These are phyloP conservation scores for Eira barbara DNA, from an alignment of 2,113 vertebrate species.

Conservation along the genomic window DNA sequence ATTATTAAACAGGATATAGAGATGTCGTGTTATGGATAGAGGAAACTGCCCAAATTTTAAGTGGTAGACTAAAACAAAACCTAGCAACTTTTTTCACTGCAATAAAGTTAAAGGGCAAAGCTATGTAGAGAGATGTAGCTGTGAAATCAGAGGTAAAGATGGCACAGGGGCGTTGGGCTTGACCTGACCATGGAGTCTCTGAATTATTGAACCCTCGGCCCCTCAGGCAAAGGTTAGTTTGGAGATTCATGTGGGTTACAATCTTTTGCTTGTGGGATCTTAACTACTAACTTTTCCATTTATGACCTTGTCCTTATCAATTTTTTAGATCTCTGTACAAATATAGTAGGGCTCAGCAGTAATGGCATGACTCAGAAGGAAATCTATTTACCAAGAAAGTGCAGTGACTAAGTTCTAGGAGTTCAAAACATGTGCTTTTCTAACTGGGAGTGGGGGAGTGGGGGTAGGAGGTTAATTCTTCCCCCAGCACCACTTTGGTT, in stretches of 20 bases:
- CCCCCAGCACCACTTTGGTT: neutral
- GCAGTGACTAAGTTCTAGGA: constrained; percentile 70
- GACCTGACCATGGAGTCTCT: neutral
- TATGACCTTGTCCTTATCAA: constrained; percentile 65
- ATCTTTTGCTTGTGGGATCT: constrained; percentile 47
- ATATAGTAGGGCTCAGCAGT: constrained; percentile 72
- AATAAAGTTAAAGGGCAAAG: neutral
- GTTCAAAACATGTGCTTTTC: constrained; percentile 62
- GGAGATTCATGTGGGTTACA: neutral
- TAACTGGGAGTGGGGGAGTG: constrained; percentile 18
- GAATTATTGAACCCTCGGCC: neutral
- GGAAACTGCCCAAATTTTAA: neutral
- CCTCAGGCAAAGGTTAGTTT: constrained; percentile 1
- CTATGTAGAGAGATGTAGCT: neutral
- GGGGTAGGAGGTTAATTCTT: constrained; percentile 55
- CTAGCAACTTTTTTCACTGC: neutral
- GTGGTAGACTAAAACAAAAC: neutral
- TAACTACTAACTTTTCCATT: constrained; percentile 45
- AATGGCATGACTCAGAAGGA: constrained; percentile 64
- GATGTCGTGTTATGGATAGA: neutral
- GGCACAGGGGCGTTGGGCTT: neutral
- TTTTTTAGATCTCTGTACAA: constrained; percentile 66
- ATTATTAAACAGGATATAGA: neutral
- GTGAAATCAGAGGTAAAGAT: constrained; percentile 2
- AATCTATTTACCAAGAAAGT: constrained; percentile 69